phyloP scores from a whole-genome alignment of 2,888 invertebrate genomes.

The Rhaphigaster nebulosa region DNA sequence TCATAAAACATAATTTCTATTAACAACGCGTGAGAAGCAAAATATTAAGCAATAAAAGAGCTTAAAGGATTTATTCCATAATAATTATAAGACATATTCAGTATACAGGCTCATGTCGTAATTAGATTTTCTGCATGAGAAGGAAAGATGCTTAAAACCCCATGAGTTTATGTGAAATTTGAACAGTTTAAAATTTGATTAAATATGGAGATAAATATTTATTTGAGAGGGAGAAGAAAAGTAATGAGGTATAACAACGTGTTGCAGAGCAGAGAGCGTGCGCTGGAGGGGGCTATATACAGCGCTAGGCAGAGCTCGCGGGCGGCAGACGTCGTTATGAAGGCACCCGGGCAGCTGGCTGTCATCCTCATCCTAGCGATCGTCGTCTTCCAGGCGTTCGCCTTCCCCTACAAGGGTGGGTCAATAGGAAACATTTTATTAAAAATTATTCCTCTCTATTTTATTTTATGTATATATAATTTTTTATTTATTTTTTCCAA shows the following conservation, averaged over 20 bases:
- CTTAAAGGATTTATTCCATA: not conserved
- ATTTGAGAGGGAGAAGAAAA: not conserved
- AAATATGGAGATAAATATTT: not conserved
- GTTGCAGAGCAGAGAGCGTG: slow-evolving; percentile 29
- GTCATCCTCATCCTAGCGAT: slow-evolving; percentile 19
- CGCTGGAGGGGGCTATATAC: slow-evolving; percentile 54
- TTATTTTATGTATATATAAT: not conserved
- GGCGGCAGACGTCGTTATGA: slow-evolving; percentile 38
- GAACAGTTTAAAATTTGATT: not conserved
- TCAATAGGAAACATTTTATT: not conserved
- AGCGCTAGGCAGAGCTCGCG: not conserved
- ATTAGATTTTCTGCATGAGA: not conserved
- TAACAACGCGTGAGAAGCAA: not conserved
- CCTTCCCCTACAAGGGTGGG: slow-evolving; percentile 54
- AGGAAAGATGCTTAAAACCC: not conserved
- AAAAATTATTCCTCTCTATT: not conserved
- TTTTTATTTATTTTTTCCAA: not conserved
- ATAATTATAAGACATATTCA: not conserved
- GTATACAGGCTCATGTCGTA: not conserved
- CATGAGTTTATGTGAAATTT: not conserved
- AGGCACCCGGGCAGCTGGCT: not conserved
- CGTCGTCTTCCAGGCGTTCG: slow-evolving; percentile 37
- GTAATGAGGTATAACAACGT: not conserved
- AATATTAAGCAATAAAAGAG: not conserved
- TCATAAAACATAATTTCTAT: not conserved